Evolutionary conservation across 1,140 invertebrate genomes (phyloP).

Genomic region (Macrobrachium nipponense): DNA sequence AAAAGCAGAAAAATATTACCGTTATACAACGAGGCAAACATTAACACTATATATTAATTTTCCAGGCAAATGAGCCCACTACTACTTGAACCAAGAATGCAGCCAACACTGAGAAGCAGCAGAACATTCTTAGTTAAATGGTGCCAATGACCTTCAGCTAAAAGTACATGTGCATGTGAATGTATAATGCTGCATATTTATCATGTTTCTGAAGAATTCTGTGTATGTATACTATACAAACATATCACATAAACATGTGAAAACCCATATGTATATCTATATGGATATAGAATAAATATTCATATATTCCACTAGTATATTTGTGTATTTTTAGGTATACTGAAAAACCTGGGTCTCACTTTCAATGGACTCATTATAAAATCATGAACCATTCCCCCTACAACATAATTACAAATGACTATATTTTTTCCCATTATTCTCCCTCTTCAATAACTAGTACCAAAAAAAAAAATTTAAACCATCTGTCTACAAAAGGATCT

Average conservation of each 20-base stretch:
- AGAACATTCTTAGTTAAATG: conserved; percentile 28
- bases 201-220: background rate
- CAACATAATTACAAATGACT: no score
- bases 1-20: no score
- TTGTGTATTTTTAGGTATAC: background rate
- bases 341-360: background rate
- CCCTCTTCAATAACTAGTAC: no score
- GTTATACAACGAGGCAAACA: no score
- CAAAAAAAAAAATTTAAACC: no score
- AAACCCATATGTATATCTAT: conserved; percentile 14
- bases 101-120: conserved; percentile 33
- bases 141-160: no score
- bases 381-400: no score
- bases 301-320: background rate
- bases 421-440: no score
- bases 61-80: conserved; percentile 38
- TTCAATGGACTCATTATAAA: background rate
- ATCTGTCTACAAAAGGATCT: no score
- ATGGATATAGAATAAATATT: background rate
- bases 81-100: conserved; percentile 29
- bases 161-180: no score
- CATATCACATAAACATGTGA: conserved; percentile 21
- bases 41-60: conserved; percentile 11
- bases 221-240: conserved; percentile 2
- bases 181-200: no score